Base-by-base conservation (phyloP, 2,888 invertebrate species). In the Nymphalis polychloros region DNA sequence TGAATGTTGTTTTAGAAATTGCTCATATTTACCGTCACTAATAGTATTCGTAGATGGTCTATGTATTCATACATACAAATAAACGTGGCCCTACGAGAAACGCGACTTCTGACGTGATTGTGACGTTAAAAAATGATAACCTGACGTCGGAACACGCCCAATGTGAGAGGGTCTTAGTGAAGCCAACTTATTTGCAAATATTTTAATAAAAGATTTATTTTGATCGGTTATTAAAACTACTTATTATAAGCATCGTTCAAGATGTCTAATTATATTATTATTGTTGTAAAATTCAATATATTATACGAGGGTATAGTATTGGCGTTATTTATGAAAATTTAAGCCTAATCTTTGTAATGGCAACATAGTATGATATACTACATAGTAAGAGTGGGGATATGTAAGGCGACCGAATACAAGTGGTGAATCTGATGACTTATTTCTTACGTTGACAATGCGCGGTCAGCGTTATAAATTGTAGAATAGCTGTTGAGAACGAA, bases 191-290 rank as follows among this genome's bases (percentile, higher is more conserved):
- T 16, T 23, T 20, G 16, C 16, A 16, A 23, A 52, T 27, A 23
- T 52, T 17, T 27, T 16, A 16, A 23, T 13, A 8, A 10, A 10
- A 20, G 20, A 50, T 13, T 41, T 4, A 10, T 41, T 41, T 13
- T 41, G 10, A 41, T 13, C 41, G 10, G 10, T 41, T 41, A 41
- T 41, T 41, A 41, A 41, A 13, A 41, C 13, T 48, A 17, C 19
- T 2, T 20, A 17, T 10, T 8, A 49, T 57, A 59, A 17, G 35
- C 31, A 62, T n/a, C n/a, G 46, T 62, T 53, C 46, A 27, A 46
- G 47, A 60, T 47, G 53, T 31, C 19, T 59, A 53, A 49, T 8
- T 27, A 53, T 53, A 53, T 53, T 27, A 53, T 27, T 27, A 16
- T 27, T 53, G 53, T 53, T 53, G 6, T 53, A 27, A 7, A 53